Evolutionary conservation across 2,888 invertebrate species (phyloP), one percentile per base, ranked within the genome.

Genomic region (Agapetus fuscipes): DNA sequence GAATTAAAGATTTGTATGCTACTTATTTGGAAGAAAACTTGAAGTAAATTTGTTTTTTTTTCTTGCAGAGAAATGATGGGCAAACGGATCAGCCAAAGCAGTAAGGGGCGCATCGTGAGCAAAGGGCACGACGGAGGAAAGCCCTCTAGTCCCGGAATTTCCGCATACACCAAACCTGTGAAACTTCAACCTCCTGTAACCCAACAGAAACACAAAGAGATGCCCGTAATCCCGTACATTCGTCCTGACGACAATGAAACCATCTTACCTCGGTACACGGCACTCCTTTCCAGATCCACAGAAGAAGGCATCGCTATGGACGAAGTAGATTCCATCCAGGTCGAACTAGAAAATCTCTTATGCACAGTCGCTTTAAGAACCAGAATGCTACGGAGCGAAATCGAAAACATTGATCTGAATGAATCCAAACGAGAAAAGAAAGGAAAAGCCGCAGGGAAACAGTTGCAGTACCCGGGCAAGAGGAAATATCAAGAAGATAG

Each of bases 251-350:
- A 86, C 52, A 83, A 82, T 57, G 62, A 67, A 24, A 69, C 73
- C 34, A 65, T 74, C 43, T 59, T 87, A 44, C 83, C 85, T 6
- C 74, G 80, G 27, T 81, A 82, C 51, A 66, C 73, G 4, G 64
- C 74, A 36, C 76, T 83, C 15, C 61, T 85, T 33, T 72, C 74
- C 9, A 72, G 84, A 38, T 72, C 76, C 20, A 69, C 76, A 2
- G 83, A 84, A 41, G 88, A 88, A 53, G 78, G 78, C 3, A 76
- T 93, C 43, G 82, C 80, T 12, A 83, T 90, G 70, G 93, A 94
- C 52, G 93, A 95, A 56, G 65, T 94, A 32, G 91, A 94, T 58
- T 74, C 78, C 2, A 64, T 95, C 7, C 94, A 95, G 58, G 64
- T 83, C 34, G 94, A 95, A 58, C 62, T 94, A 34, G 94, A 95